phyloP scores from a whole-genome alignment of 2,888 invertebrate genomes.

The Lithophane leautieri region DNA sequence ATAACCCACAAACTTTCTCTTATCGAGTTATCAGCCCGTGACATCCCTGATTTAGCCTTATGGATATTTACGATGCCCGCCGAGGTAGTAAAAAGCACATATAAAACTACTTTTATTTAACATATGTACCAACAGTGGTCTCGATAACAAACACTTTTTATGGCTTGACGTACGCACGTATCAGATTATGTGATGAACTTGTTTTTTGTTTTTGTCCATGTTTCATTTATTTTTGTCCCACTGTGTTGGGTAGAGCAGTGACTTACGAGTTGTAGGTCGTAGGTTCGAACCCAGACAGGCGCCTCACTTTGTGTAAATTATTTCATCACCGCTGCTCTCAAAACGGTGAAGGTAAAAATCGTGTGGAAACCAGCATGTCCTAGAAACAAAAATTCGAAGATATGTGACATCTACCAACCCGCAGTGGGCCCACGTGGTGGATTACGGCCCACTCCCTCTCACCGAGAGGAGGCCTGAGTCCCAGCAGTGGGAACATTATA shows the following conservation, averaged over 20 bases:
- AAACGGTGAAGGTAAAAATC: too few species aligned
- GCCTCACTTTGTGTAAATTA: too few species aligned
- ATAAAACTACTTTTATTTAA: conserved; percentile 67
- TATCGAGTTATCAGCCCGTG: conserved; percentile 32
- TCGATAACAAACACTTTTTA: conserved; percentile 64
- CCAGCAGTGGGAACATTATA: too few species aligned
- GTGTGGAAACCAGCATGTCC: too few species aligned
- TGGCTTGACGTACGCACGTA: conserved; percentile 49
- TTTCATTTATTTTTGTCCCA: conserved; percentile 11
- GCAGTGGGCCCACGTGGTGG: too few species aligned
- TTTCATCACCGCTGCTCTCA: too few species aligned
- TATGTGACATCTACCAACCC: too few species aligned
- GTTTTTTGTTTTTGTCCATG: conserved; percentile 30
- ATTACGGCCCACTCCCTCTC: too few species aligned
- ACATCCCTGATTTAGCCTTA: conserved; percentile 62
- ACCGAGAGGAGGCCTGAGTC: too few species aligned
- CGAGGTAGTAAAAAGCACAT: conserved; percentile 61
- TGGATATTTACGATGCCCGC: conserved; percentile 63
- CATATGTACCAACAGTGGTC: conserved; percentile 53
- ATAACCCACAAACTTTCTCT: not conserved
- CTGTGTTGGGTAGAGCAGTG: not conserved
- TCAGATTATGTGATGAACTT: conserved; percentile 56
- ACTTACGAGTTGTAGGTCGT: too few species aligned
- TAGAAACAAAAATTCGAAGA: too few species aligned
- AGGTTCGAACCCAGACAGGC: too few species aligned